Conservation (phyloP, 92 coral and sea anemone genomes). For the Parazoanthus atlanticus region DNA sequence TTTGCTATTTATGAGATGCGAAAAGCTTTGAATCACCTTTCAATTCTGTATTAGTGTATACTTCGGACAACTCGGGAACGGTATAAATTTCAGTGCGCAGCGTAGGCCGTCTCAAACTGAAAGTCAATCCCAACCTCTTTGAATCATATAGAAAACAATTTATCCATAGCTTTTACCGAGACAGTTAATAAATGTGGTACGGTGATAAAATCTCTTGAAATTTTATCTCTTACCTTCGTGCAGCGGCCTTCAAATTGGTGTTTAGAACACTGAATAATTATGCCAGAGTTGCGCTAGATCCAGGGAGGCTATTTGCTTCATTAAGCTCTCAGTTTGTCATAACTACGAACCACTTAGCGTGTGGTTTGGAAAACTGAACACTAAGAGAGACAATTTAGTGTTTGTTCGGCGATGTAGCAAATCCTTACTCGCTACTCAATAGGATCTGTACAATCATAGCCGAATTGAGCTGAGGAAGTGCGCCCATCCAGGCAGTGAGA, state of each 20-base stretch:
- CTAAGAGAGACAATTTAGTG: neutral
- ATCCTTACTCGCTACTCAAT: neutral
- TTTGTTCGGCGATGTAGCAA: neutral
- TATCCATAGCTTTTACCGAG: neutral
- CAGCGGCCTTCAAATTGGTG: neutral
- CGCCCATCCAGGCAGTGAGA: neutral
- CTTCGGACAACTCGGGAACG: neutral
- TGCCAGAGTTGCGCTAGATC: neutral
- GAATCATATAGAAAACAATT: too few relatives aligned
- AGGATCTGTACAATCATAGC: neutral
- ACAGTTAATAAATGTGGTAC: neutral
- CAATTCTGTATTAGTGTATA: too few relatives aligned
- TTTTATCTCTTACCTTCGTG: neutral
- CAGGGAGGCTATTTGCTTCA: too few relatives aligned
- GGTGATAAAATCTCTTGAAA: neutral
- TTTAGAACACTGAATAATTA: neutral
- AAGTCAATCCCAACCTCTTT: neutral
- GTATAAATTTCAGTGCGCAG: neutral
- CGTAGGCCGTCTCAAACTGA: neutral
- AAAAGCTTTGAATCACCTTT: conserved; percentile 1
- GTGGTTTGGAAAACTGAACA: neutral
- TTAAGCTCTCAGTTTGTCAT: too few relatives aligned
- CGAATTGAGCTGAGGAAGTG: too few relatives aligned
- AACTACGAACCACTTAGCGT: too few relatives aligned
- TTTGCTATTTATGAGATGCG: neutral